These are phyloP conservation scores for Molanna angustata DNA, from an alignment of 2,888 invertebrate genomes.

Conservation along the genomic window DNA sequence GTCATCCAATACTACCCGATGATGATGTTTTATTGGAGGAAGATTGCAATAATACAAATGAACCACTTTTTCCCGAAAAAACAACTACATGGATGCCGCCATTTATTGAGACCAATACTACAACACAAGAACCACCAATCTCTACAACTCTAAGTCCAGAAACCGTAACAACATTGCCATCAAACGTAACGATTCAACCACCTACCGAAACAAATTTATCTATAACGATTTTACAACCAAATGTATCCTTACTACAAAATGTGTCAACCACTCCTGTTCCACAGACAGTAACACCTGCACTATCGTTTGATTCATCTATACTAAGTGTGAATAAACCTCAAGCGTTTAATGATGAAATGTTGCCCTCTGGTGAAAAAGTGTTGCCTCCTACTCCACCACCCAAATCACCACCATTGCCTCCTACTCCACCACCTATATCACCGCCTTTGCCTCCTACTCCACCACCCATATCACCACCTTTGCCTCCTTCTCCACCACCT, in stretches of 20 bases:
- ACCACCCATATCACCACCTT: background rate
- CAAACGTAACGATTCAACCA: background rate
- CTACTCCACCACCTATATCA: background rate
- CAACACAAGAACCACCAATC: background rate
- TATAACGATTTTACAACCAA: background rate
- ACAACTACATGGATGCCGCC: too few relatives aligned
- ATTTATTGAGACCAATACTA: background rate
- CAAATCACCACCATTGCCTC: background rate
- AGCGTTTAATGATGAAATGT: too few relatives aligned
- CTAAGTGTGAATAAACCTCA: too few relatives aligned
- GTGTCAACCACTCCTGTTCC: background rate
- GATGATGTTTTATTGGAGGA: too few relatives aligned
- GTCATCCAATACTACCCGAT: too few relatives aligned
- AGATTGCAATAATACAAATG: too few relatives aligned
- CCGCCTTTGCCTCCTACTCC: background rate
- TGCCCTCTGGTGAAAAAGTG: too few relatives aligned
- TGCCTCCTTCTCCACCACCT: background rate
- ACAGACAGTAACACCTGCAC: background rate
- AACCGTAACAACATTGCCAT: background rate
- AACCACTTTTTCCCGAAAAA: too few relatives aligned
- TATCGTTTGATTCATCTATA: background rate
- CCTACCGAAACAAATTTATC: background rate
- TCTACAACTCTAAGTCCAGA: background rate
- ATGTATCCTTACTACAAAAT: too few relatives aligned
- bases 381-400: background rate